These are phyloP conservation scores for Polypterus bichir DNA, from an alignment of 2,113 vertebrate species.

Conservation along the genomic window DNA sequence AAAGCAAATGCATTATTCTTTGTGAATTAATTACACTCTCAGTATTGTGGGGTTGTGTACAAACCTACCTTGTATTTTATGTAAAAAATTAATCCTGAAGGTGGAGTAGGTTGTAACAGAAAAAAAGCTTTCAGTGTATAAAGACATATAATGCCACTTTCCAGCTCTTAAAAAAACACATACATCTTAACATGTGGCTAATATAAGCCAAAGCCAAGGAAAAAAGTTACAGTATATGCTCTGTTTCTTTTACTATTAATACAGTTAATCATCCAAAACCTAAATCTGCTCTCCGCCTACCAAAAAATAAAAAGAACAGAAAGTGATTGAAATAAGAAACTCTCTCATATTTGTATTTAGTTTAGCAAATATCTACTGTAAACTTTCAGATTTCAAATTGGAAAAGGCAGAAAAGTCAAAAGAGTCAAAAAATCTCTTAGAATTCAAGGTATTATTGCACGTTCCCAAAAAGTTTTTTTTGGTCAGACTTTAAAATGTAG, in stretches of 20 bases:
- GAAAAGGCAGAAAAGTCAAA: too few species aligned
- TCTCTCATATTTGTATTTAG: too few species aligned
- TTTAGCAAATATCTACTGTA: too few species aligned
- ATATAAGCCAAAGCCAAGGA: constrained; percentile 2
- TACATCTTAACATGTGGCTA: constrained; percentile 2
- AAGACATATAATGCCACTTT: constrained; percentile 1
- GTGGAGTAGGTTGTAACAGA: constrained; percentile 1
- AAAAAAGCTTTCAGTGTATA: not conserved
- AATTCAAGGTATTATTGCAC: too few species aligned
- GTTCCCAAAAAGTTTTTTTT: too few species aligned
- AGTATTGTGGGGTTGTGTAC: constrained; percentile 1
- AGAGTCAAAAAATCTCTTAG: too few species aligned
- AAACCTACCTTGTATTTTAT: constrained; percentile 4
- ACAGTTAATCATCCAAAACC: constrained; percentile 1
- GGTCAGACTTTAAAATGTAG: too few species aligned
- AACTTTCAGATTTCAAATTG: too few species aligned
- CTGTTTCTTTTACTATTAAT: constrained; percentile 5
- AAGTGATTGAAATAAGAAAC: not conserved
- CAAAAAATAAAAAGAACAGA: not conserved
- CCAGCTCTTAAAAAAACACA: constrained; percentile 3
- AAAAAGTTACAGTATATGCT: not conserved
- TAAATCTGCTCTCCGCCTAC: not conserved
- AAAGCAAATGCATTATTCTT: not conserved
- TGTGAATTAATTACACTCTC: not conserved
- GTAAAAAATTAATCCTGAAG: constrained; percentile 3